Evolutionary conservation across 2,888 invertebrate genomes (phyloP).

Genomic region (Drosophila fungiperda): DNA sequence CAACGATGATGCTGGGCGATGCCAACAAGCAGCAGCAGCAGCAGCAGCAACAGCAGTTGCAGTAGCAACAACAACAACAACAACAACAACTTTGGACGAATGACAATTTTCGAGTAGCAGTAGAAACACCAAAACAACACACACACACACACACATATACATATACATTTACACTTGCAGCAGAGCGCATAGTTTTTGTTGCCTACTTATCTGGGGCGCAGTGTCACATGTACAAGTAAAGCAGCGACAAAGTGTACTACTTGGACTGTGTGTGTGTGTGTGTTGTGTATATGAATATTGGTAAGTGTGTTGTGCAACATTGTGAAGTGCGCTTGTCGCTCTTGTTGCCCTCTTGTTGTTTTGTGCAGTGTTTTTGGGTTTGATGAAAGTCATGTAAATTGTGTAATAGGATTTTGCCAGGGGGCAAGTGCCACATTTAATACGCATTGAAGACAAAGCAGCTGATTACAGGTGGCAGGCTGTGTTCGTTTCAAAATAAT

Average conservation of each 20-base stretch:
- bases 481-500: not conserved
- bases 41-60: not conserved
- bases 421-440: conserved; percentile 23
- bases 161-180: conserved; percentile 15
- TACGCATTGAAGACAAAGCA: conserved; percentile 19
- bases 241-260: conserved; percentile 65
- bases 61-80: conserved; percentile 18
- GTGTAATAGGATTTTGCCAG: conserved; percentile 26
- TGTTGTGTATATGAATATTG: conserved; percentile 30
- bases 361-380: conserved; percentile 43
- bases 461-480: not conserved
- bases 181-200: conserved; percentile 53
- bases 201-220: conserved; percentile 76
- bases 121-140: conserved; percentile 22
- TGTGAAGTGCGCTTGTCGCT: conserved; percentile 58
- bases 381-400: conserved; percentile 59
- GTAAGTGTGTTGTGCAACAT: conserved; percentile 61
- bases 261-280: conserved; percentile 22
- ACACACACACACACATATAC: conserved; percentile 16
- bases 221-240: conserved; percentile 57
- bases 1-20: conserved; percentile 13
- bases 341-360: conserved; percentile 39
- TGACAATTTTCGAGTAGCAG: conserved; percentile 52
- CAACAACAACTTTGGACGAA: conserved; percentile 44
- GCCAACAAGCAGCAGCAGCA: conserved; percentile 14